phyloP scores from a whole-genome alignment of 2,797 vertebrate genomes.

The Enteromius anoplus region DNA sequence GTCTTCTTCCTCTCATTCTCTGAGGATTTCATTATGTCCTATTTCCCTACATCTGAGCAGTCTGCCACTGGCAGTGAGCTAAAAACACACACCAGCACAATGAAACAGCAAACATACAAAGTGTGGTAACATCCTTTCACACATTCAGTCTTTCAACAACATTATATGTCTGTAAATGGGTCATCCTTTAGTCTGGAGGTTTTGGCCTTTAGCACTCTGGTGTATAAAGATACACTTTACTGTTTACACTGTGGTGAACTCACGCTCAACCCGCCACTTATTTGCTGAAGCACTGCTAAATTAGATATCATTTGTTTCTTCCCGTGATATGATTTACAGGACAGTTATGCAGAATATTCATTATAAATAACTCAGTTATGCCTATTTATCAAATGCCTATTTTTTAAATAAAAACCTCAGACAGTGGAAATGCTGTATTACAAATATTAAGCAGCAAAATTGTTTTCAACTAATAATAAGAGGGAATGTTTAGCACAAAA shows the following conservation, averaged over 20 bases:
- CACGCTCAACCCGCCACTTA: constrained; percentile 3
- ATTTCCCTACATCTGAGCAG: constrained; percentile 30
- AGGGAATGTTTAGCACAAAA: background rate
- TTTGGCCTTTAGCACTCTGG: constrained; percentile 11
- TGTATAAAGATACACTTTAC: constrained; percentile 27
- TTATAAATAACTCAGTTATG: background rate
- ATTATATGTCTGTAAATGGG: constrained; percentile 31
- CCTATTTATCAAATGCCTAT: background rate
- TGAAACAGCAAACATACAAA: constrained; percentile 17
- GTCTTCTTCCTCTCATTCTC: background rate
- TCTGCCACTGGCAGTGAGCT: constrained; percentile 31
- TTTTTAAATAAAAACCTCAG: background rate
- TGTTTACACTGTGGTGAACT: constrained; percentile 32
- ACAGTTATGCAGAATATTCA: background rate
- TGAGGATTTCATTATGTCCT: background rate
- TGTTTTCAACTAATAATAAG: background rate
- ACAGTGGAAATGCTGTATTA: background rate
- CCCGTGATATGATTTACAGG: background rate
- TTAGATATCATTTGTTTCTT: background rate
- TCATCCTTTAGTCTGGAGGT: constrained; percentile 32
- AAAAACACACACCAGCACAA: constrained; percentile 34
- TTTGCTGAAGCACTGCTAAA: constrained; percentile 19
- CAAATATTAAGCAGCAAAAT: background rate
- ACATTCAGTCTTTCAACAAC: constrained; percentile 25
- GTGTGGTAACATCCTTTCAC: background rate